Base-by-base conservation (phyloP, 2,797 vertebrate genomes). In the Falco cherrug region DNA sequence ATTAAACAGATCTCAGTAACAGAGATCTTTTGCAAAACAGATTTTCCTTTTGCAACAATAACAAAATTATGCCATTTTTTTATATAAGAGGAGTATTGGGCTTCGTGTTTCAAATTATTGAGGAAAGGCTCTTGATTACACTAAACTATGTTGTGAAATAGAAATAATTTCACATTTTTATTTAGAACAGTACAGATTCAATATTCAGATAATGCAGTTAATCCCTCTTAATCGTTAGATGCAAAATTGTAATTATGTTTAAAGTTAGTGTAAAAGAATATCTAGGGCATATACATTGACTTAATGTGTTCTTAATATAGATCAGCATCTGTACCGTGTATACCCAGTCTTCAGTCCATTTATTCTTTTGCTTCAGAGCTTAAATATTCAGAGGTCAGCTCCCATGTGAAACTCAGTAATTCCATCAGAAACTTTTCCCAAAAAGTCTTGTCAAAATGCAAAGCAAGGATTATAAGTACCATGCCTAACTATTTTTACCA, bases 371-470 rank as follows among this genome's bases (percentile, higher is more conserved):
- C 64, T 90, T 59, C 70, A 87, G 47, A 90, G 48, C 47, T 86
- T 84, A 87, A 87, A 74, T 87, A 79, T 90, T 82, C 56, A 53
- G 80, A 73, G 86, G 83, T 94, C 83, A 93, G 10, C 51, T 94
- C 81, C 70, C 63, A 28, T 59, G 48, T 74, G 81, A 90, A 94
- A 82, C 18, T 74, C 73, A 74, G 48, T 84, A 87, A 85, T 93
- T 95, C 77, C 53, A 41, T 68, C 53, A 83, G 56, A 92, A 96
- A 12, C 21, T 85, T 95, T 94, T 70, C 15, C 4, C 53, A 89
- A 20, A 70, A 37, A 67, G n/a, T 79, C 74, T 81, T 95, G 39
- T 74, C 70, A 79, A 92, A 95, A 82, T 67, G 47, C 71, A 90
- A 90, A 92, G 37, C n/a, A 50, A 74, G 33, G 29, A 22, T 71